Base-by-base conservation (phyloP, 2,888 invertebrate genomes). In the Polylopha cassiicola region DNA sequence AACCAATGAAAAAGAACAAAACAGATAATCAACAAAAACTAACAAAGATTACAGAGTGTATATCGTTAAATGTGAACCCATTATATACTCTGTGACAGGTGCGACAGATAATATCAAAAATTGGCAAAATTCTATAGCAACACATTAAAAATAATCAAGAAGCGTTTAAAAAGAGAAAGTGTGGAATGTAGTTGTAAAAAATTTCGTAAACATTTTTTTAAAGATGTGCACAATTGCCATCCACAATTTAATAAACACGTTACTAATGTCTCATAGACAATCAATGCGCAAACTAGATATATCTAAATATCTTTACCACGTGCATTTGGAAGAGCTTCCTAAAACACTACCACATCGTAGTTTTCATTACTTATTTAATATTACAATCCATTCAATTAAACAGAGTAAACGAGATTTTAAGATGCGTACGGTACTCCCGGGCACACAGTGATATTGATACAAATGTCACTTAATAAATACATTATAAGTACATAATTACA, bases 311-410 rank as follows among this genome's bases (percentile, higher is more conserved):
- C 41, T 48, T 65, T 56, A 74, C 65, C 66, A 62, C 50, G 66
- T 69, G 71, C 69, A 56, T 58, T 58, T 70, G 70, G 67, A 73
- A 76, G 67, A 76, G 61, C 61, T 71, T 70, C 58, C 73, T 75
- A 78, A 63, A 60, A 70, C 58, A 68, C 76, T 78, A 77, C 67
- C 61, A 71, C 64, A 65, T 66, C 46, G 51, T 65, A 58, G 59
- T 57, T n/a, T 65, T 61, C 55, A 59, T 60, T 67, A 43, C 36
- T 27, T 34, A 61, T 53, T 63, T 67, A 67, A 53, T 59, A 52
- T 52, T 61, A 61, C 58, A 59, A 61, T 64, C 57, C 65, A 66
- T 57, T 52, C 47, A 64, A 63, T 50, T 38, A 61, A 59, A 59
- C 50, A 53, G 65, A 61, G 50, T 44, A 33, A 42, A 30, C 24